Evolutionary conservation across 2,797 vertebrate species (phyloP).

Genomic region (Columba guinea): DNA sequence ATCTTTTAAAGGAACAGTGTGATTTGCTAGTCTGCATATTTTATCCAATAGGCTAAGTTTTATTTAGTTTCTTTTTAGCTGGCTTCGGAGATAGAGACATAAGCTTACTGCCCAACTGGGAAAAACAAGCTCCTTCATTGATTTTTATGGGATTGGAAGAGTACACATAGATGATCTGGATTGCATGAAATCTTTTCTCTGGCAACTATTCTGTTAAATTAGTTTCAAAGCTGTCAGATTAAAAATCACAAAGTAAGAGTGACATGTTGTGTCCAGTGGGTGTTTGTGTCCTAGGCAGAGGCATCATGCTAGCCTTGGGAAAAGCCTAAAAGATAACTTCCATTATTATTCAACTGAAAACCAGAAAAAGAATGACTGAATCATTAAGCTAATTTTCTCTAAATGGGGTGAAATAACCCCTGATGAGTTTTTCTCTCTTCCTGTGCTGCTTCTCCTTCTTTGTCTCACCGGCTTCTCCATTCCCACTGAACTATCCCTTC

Average conservation of each 20-base stretch:
- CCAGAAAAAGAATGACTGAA: not conserved
- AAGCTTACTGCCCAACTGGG: not conserved
- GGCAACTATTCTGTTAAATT: not conserved
- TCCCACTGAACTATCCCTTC: accelerated
- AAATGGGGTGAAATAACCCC: not conserved
- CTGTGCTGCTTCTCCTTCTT: not conserved
- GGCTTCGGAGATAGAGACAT: not conserved
- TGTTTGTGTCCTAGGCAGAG: conserved; percentile 46
- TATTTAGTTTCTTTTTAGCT: not conserved
- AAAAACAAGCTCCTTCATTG: not conserved
- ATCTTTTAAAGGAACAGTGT: not conserved
- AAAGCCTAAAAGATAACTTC: conserved; percentile 17
- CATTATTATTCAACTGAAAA: not conserved
- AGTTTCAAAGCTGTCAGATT: conserved; percentile 18
- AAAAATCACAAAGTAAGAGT: not conserved
- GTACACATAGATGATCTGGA: not conserved
- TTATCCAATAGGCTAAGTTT: not conserved
- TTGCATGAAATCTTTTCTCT: conserved; percentile 1
- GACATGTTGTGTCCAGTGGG: conserved; percentile 15
- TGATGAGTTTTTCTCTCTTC: not conserved
- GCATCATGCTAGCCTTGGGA: conserved; percentile 9
- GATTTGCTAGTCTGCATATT: not conserved
- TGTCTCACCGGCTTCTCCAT: not conserved
- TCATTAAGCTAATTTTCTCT: conserved; percentile 21
- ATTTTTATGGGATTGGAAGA: not conserved